Conservation (phyloP, 2,888 invertebrate species). For the Athetis lepigone region DNA sequence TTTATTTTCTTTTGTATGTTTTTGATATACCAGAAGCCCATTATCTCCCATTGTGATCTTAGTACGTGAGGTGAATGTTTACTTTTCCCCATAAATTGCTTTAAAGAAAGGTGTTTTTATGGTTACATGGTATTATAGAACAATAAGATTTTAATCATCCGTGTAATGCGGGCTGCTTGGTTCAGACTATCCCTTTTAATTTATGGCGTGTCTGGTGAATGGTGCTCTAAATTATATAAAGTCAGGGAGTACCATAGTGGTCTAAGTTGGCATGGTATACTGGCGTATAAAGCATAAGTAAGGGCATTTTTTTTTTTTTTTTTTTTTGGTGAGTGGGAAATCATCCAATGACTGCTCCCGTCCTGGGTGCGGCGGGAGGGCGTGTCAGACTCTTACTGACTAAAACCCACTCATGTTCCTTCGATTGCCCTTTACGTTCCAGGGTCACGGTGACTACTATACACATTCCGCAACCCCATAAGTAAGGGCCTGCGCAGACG, state of each 20-base stretch:
- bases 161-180: constrained; percentile 53
- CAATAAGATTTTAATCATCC: constrained; percentile 69
- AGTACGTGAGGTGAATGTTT: constrained; percentile 73
- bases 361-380: too few relatives aligned
- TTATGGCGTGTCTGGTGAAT: constrained; percentile 51
- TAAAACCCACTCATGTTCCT: too few relatives aligned
- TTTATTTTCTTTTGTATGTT: constrained; percentile 39
- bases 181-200: constrained; percentile 37
- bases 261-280: neutral
- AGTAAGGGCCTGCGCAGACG: too few relatives aligned
- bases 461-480: too few relatives aligned
- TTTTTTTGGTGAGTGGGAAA: too few relatives aligned
- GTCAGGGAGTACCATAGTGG: neutral
- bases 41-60: constrained; percentile 74
- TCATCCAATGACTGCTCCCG: too few relatives aligned
- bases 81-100: constrained; percentile 66
- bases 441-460: too few relatives aligned
- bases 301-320: too few relatives aligned
- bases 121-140: constrained; percentile 66
- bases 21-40: constrained; percentile 62
- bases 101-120: constrained; percentile 70
- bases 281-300: too few relatives aligned
- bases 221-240: constrained; percentile 39
- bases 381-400: too few relatives aligned
- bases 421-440: too few relatives aligned